A percentile compares a stretch with the other conserved stretches of the same genome.
Conservation (phyloP, 1,140 invertebrate species). For the Maconellicoccus hirsutus region DNA sequence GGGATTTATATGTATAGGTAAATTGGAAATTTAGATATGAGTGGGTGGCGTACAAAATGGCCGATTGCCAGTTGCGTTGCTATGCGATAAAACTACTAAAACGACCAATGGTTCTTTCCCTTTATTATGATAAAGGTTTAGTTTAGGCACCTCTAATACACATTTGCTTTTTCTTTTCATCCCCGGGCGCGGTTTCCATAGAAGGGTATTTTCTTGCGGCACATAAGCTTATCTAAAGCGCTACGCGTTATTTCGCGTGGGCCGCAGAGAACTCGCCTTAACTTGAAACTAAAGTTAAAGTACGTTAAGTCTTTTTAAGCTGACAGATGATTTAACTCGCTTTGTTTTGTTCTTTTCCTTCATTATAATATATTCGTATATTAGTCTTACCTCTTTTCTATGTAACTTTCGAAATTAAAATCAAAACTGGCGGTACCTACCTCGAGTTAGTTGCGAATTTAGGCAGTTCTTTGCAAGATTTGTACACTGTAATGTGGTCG, state of each 20-base stretch:
- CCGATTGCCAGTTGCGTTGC: not conserved
- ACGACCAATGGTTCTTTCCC: slow-evolving; percentile 7
- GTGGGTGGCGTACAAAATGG: slow-evolving; percentile 1
- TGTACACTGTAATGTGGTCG: too few species aligned
- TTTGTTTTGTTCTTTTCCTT: not conserved
- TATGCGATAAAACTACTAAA: not conserved
- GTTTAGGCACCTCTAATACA: slow-evolving; percentile 1
- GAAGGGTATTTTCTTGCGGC: not conserved
- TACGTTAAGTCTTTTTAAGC: not conserved
- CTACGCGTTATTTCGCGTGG: not conserved
- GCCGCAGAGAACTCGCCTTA: not conserved
- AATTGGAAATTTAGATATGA: not conserved
- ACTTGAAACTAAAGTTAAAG: not conserved
- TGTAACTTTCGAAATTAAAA: not conserved
- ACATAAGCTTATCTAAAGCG: slow-evolving; percentile 4
- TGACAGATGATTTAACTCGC: slow-evolving; percentile 8
- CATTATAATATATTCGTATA: not conserved
- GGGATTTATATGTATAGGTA: not conserved
- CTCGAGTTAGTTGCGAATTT: not conserved
- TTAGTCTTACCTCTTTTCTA: not conserved
- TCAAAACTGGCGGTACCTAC: not conserved
- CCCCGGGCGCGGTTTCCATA: not conserved
- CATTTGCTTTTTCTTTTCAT: slow-evolving; percentile 4
- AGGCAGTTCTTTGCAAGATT: too few species aligned
- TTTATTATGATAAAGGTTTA: slow-evolving; percentile 1